Evolutionary conservation across 2,113 vertebrate species (phyloP).

Genomic region (Electrona antarctica): DNA sequence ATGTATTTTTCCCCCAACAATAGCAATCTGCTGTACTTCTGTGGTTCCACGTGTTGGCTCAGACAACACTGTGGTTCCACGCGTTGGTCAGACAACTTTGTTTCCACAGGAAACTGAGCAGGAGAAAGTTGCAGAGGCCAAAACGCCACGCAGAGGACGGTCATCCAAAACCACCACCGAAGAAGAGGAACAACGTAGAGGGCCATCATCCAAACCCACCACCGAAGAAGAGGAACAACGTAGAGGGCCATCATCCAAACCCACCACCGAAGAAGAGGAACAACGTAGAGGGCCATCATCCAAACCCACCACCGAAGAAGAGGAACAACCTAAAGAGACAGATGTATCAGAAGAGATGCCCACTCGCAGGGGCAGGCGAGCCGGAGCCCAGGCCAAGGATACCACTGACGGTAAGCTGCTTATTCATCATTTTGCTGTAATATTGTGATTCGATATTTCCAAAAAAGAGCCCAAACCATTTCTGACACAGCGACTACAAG

Average conservation of each 20-base stretch:
- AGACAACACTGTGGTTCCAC: slow-evolving; percentile 9
- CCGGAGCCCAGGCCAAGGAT: slow-evolving; percentile 50
- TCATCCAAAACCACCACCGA: slow-evolving; percentile 48
- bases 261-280: slow-evolving; percentile 22
- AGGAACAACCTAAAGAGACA: slow-evolving; percentile 19
- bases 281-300: neutral
- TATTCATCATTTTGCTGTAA: too few species aligned
- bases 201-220: neutral
- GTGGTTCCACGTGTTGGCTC: neutral
- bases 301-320: neutral
- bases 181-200: slow-evolving; percentile 25
- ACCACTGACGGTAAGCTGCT: slow-evolving; percentile 20
- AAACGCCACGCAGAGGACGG: slow-evolving; percentile 58
- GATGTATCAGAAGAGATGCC: slow-evolving; percentile 46
- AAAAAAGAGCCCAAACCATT: too few species aligned
- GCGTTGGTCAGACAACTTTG: slow-evolving; percentile 5
- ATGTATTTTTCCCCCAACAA: neutral
- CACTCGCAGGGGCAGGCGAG: slow-evolving; percentile 34
- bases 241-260: too few species aligned
- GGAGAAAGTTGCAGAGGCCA: slow-evolving; percentile 46
- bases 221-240: slow-evolving; percentile 24
- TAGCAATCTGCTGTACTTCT: neutral
- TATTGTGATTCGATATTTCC: too few species aligned
- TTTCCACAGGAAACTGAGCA: slow-evolving; percentile 55
- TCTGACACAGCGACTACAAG: too few species aligned